Conservation (phyloP, 1,140 invertebrate genomes). For the Microplitis demolitor region DNA sequence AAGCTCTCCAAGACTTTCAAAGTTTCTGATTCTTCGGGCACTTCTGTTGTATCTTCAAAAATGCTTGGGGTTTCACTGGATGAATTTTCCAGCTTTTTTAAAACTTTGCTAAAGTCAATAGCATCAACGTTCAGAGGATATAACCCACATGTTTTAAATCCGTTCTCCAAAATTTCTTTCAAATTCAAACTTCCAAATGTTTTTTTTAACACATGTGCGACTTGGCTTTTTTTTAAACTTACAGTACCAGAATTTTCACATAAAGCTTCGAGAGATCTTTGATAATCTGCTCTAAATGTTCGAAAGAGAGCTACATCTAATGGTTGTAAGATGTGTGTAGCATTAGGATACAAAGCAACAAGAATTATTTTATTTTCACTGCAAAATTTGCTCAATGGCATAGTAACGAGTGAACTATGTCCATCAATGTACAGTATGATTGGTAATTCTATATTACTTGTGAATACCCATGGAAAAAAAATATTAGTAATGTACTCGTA, state of each 20-base stretch:
- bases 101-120: constrained; percentile 10
- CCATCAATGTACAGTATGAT: constrained; percentile 54
- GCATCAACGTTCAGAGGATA: constrained; percentile 2
- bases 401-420: constrained; percentile 50
- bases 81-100: background rate
- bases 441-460: background rate
- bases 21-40: background rate
- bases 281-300: constrained; percentile 24
- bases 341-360: constrained; percentile 40
- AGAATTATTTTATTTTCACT: constrained; percentile 34
- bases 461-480: background rate
- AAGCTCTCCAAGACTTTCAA: background rate
- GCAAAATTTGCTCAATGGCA: constrained; percentile 48
- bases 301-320: constrained; percentile 42
- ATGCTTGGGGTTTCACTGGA: background rate
- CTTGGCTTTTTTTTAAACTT: constrained; percentile 11
- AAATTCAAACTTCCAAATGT: background rate
- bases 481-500: background rate
- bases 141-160: constrained; percentile 20
- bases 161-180: constrained; percentile 15
- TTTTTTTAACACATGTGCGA: constrained; percentile 8
- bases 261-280: background rate
- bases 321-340: constrained; percentile 50
- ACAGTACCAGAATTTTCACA: background rate
- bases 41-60: background rate